phyloP scores from a whole-genome alignment of 2,888 invertebrate genomes.

The Acrobasis suavella region DNA sequence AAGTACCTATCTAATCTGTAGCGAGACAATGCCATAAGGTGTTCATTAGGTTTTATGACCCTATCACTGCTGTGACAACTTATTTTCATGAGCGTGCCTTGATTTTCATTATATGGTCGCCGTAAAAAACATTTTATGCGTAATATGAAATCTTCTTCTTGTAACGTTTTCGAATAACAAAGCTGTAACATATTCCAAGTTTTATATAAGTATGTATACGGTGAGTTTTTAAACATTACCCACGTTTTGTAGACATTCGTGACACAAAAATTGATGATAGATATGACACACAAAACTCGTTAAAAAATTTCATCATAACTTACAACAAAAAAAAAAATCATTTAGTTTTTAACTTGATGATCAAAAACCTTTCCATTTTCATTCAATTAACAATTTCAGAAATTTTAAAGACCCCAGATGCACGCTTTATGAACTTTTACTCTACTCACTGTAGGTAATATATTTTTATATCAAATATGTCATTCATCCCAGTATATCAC shows the following conservation, averaged over 20 bases:
- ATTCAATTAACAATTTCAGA: no score
- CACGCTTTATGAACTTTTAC: no score
- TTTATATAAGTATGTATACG: background rate
- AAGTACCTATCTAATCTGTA: background rate
- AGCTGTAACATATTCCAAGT: background rate
- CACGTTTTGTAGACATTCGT: background rate
- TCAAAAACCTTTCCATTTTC: no score
- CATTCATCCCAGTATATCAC: background rate
- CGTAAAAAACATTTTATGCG: background rate
- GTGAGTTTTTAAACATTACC: background rate
- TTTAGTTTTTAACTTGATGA: no score
- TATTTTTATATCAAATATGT: no score
- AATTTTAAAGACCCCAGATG: no score
- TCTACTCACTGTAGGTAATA: no score
- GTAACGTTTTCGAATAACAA: background rate
- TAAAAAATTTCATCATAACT: no score
- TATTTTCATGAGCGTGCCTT: background rate
- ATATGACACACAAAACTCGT: no score
- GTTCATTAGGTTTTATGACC: background rate
- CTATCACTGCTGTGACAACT: background rate
- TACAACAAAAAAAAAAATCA: no score
- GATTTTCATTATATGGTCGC: slow-evolving; percentile 2
- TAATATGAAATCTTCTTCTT: slow-evolving; percentile 1
- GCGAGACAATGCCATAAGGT: background rate
- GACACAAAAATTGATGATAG: background rate